Evolutionary conservation across 2,797 vertebrate species (phyloP), one percentile per base, ranked within the genome.

Genomic region (Myotis pilosus): DNA sequence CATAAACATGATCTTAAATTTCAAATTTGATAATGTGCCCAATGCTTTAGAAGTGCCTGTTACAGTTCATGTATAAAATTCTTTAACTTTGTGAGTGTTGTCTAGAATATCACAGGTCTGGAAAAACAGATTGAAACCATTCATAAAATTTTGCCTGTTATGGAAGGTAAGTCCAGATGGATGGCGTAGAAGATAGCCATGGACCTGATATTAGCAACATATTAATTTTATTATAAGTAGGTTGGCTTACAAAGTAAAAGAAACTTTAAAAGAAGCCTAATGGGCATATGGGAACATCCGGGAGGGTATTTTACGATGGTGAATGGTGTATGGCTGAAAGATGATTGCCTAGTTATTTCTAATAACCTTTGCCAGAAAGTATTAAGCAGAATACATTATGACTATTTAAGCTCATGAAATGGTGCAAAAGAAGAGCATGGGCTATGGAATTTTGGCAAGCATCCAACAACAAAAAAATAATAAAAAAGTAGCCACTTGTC

Each of bases 141-240:
- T 95, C 69, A 91, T 75, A 95, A 95, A 97, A 82, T 78, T 4
- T 82, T 87, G 16, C 38, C 80, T 88, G 85, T 89, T 82, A 57
- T 19, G 85, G 25, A 93, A 78, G 11, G 83, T 19, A 82, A 68
- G 51, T 68, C 83, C 95, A 95, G 91, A 97, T 92, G 95, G 76
- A 89, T 90, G 57, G 49, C 44, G 79, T 15, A 89, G n/a, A n/a
- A 95, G 64, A 95, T 81, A 91, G 12, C 38, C 30, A 76, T 72
- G 44, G 36, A 89, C 51, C 55, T 20, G 28, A 91, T 95, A 62
- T 68, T 95, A 94, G 89, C 57, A 82, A 89, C 83, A 23, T 90
- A 95, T 96, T 95, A 94, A 94, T 94, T 95, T 91, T 95, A 90
- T 95, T 92, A 75, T 92, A 85, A 96, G 64, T 74, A 94, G 51